Conservation (phyloP, 2,113 vertebrate genomes). For the Condylura cristata region DNA sequence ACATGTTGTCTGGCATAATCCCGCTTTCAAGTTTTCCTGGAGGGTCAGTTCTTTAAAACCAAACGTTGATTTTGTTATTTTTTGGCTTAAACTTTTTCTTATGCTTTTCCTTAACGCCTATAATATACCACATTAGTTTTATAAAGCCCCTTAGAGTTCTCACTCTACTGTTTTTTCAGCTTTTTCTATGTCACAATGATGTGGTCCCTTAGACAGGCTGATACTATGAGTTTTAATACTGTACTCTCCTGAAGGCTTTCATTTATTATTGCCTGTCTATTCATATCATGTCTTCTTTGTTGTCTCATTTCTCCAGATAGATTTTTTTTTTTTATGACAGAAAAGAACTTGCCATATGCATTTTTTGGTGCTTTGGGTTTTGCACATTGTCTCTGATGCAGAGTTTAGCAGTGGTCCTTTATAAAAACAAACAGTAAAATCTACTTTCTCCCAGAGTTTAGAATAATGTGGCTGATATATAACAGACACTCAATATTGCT, state of each 20-base stretch:
- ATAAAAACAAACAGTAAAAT: not conserved
- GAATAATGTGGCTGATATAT: not conserved
- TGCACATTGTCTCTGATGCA: not conserved
- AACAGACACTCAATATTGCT: not conserved
- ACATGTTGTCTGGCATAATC: not conserved
- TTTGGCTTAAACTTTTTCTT: not conserved
- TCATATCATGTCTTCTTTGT: not conserved
- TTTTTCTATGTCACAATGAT: not conserved
- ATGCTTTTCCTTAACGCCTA: not conserved
- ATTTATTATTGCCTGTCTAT: not conserved
- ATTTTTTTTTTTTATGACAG: not conserved
- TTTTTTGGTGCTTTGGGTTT: not conserved
- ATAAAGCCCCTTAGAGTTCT: not conserved
- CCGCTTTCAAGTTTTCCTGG: not conserved
- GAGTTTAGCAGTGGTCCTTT: not conserved
- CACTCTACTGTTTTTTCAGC: not conserved
- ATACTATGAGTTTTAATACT: not conserved
- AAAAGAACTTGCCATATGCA: not conserved
- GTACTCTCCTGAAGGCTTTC: not conserved
- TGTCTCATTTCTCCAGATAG: not conserved
- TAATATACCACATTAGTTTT: not conserved
- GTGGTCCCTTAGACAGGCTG: not conserved
- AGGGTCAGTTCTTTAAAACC: not conserved
- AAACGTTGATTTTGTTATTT: not conserved
- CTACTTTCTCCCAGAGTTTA: not conserved